These are phyloP conservation scores for Chascanopsetta lugubris DNA, from an alignment of 2,113 vertebrate species.

Conservation along the genomic window DNA sequence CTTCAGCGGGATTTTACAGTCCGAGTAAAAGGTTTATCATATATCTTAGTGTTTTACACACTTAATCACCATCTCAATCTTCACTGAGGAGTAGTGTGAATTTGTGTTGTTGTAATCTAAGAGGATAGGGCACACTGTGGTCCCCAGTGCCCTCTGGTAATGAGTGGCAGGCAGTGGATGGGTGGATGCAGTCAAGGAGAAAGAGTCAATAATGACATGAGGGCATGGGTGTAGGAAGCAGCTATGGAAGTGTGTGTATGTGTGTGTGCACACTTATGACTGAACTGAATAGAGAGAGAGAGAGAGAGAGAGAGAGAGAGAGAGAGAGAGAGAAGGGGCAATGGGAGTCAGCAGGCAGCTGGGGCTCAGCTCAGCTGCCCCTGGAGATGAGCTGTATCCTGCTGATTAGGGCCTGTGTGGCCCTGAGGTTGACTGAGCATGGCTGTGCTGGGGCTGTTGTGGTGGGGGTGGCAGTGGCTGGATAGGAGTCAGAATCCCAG, in stretches of 20 bases:
- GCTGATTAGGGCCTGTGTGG: conserved; percentile 78
- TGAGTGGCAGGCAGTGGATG: conserved; percentile 70
- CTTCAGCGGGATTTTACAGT: conserved; percentile 12
- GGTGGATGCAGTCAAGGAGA: conserved; percentile 76
- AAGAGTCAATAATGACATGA: conserved; percentile 71
- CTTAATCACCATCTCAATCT: conserved; percentile 6
- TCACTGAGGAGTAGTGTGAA: conserved; percentile 26
- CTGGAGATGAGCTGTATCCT: conserved; percentile 78
- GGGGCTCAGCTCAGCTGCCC: conserved; percentile 55
- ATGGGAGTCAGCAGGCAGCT: conserved; percentile 74
- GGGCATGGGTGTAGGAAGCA: conserved; percentile 63
- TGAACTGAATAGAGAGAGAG: conserved; percentile 23
- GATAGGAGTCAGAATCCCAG: conserved; percentile 53
- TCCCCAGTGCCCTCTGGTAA: conserved; percentile 67
- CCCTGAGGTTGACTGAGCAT: conserved; percentile 65
- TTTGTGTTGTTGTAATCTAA: conserved; percentile 47
- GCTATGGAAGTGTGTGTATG: conserved; percentile 53
- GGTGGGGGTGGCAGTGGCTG: conserved; percentile 13
- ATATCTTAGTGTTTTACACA: conserved; percentile 4
- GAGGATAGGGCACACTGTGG: conserved; percentile 36
- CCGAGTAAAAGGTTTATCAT: not conserved
- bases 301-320: conserved; percentile 15
- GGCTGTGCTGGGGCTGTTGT: conserved; percentile 3
- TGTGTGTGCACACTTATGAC: conserved; percentile 31
- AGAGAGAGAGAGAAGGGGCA: conserved; percentile 46